phyloP scores from a whole-genome alignment of 2,888 invertebrate species.

The Ferrisia virgata region DNA sequence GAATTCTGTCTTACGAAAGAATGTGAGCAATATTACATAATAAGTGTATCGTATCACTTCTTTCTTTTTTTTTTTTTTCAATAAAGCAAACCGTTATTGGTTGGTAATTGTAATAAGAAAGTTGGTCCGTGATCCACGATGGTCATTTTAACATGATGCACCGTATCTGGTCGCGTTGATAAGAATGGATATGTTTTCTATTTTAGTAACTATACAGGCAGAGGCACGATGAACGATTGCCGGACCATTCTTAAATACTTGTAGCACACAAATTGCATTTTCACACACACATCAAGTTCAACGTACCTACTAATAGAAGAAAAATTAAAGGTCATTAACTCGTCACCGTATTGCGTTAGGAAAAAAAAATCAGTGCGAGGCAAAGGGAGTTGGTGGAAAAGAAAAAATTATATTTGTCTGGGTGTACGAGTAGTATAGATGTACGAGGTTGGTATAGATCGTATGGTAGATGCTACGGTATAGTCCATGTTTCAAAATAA shows the following conservation, averaged over 20 bases:
- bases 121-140: neutral
- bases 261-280: neutral
- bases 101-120: neutral
- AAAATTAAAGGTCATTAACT: slow-evolving; percentile 25
- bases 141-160: neutral
- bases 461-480: neutral
- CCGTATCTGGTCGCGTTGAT: neutral
- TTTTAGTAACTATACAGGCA: neutral
- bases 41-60: no score
- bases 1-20: no score
- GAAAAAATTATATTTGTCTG: neutral
- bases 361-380: neutral
- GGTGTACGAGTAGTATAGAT: neutral
- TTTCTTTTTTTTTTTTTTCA: neutral
- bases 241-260: neutral
- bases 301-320: neutral
- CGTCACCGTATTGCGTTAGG: neutral
- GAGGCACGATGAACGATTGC: neutral
- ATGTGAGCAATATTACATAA: no score
- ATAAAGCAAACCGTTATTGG: neutral
- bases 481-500: neutral
- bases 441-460: no score
- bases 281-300: slow-evolving; percentile 19
- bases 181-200: neutral
- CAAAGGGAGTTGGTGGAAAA: neutral